Base-by-base conservation (phyloP, 2,113 vertebrate genomes). In the Cyprinodon tularosa region DNA sequence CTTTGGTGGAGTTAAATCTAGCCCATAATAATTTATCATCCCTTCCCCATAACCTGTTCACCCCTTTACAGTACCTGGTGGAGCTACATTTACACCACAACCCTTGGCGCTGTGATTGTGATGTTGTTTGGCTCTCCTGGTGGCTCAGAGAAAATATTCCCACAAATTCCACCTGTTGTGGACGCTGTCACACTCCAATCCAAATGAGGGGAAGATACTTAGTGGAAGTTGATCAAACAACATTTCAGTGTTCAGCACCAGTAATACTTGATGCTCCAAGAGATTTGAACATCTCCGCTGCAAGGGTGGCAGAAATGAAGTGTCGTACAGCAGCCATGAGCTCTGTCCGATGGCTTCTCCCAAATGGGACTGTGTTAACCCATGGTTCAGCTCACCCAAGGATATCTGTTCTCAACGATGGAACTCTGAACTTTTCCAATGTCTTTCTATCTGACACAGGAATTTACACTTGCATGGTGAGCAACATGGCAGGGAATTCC, bases 11-110 rank as follows among this genome's bases (percentile, higher is more conserved):
- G 91, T 96, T 99, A 87, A 99, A 99, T 93, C 86, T 99, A 92
- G 98, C 98, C 85, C 98, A 99, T 93, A 99, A 99, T 89, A 99
- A 99, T 93, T 94, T 99, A 81, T 96, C 96, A 3, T 97, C 97
- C 66, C 90, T 99, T 84, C 98, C 98, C 88, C 98, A 99, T 67
- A 98, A 98, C 93, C 97, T 99, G 81, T 99, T 99, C 48, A 95
- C 96, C 40, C 96, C 97, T 0, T 84, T 99, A 90, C 94, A 96
- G 78, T 98, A 98, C 89, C 92, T 99, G 87, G 98, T 98, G 92
- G 97, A 99, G 90, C 89, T 99, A 67, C 98, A 99, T 86, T 91
- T 99, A 75, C 98, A 99, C 93, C 98, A 99, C 93, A 99, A 99
- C 90, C 97, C 97, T 8, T 99, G 98, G 98, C 95, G 94, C 81